Percentiles rank a stretch among this genome's conserved stretches.
Conservation (phyloP, 1,140 invertebrate genomes). For the Ips nitidus region DNA sequence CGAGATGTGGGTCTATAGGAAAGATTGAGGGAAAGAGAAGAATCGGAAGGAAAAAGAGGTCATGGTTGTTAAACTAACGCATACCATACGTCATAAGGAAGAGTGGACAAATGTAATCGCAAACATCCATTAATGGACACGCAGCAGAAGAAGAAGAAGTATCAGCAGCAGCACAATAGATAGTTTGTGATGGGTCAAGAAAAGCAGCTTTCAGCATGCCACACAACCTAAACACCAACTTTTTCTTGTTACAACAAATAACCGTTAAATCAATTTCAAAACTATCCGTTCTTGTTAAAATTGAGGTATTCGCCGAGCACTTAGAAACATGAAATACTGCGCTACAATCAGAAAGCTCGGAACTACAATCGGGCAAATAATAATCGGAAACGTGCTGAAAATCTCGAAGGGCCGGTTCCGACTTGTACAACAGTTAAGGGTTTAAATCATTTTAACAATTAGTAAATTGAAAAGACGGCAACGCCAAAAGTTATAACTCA, state of each 20-base stretch:
- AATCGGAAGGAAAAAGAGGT: too few relatives aligned
- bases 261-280: neutral
- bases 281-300: neutral
- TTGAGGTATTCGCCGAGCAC: neutral
- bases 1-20: too few relatives aligned
- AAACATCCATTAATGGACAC: too few relatives aligned
- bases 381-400: slow-evolving; percentile 11
- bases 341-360: slow-evolving; percentile 3
- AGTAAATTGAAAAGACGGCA: slow-evolving; percentile 32
- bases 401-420: neutral
- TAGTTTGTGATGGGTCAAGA: too few relatives aligned
- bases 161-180: too few relatives aligned
- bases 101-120: too few relatives aligned
- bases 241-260: neutral
- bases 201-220: too few relatives aligned
- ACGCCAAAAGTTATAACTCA: slow-evolving; percentile 16
- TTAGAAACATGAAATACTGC: neutral
- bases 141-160: too few relatives aligned
- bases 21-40: too few relatives aligned
- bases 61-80: too few relatives aligned
- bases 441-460: slow-evolving; percentile 41
- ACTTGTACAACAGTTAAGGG: slow-evolving; percentile 1
- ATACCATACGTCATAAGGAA: too few relatives aligned
- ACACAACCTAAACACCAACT: too few relatives aligned
- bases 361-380: slow-evolving; percentile 10